A percentile compares a stretch with the other conserved stretches of the same genome.
Evolutionary conservation across 2,113 vertebrate genomes (phyloP).

Genomic region (Lipophrys pholis): DNA sequence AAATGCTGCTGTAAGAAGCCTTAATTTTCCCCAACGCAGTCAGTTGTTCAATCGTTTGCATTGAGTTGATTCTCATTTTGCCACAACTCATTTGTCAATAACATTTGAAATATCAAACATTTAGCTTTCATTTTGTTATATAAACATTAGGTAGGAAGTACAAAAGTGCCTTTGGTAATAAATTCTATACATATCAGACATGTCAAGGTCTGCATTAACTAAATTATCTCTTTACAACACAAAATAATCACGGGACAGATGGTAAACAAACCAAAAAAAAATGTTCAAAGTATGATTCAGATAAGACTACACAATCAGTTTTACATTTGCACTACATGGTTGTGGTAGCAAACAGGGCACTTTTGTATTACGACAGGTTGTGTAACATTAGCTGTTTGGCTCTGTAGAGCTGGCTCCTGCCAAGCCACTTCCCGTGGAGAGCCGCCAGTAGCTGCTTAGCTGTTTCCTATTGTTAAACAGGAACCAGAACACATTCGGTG

Average conservation of each 20-base stretch:
- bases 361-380: conserved; percentile 37
- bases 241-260: neutral
- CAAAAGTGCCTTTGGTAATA: too few relatives aligned
- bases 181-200: too few relatives aligned
- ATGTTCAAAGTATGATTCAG: neutral
- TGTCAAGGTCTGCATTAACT: too few relatives aligned
- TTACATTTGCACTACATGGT: conserved; percentile 5
- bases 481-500: conserved; percentile 37
- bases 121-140: too few relatives aligned
- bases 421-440: conserved; percentile 70
- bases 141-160: too few relatives aligned
- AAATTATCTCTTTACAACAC: neutral
- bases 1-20: too few relatives aligned
- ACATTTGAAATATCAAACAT: too few relatives aligned
- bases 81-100: too few relatives aligned
- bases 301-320: too few relatives aligned
- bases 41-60: too few relatives aligned
- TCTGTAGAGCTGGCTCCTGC: conserved; percentile 64
- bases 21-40: too few relatives aligned
- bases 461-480: conserved; percentile 61
- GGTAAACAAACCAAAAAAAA: neutral
- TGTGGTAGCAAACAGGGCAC: conserved; percentile 19
- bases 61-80: too few relatives aligned
- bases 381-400: conserved; percentile 28
- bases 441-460: conserved; percentile 41